Conservation (phyloP, 2,797 vertebrate species). For the Galago senegalensis region DNA sequence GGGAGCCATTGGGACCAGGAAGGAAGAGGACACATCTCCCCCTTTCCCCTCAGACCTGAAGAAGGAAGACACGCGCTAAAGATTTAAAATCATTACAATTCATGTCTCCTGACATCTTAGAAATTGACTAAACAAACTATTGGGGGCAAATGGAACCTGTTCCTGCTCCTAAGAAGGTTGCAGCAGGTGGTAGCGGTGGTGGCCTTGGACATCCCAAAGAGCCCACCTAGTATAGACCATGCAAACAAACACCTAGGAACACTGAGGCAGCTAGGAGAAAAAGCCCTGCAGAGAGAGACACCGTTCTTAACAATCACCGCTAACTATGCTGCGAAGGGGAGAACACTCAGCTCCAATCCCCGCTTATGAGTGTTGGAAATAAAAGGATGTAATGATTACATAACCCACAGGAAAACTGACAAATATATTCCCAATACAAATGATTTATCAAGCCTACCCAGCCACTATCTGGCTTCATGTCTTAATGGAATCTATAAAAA, state of each 20-base stretch:
- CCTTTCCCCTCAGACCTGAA: neutral
- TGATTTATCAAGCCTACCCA: constrained; percentile 82
- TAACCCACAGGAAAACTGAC: constrained; percentile 88
- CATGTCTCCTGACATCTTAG: neutral
- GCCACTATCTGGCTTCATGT: constrained; percentile 78
- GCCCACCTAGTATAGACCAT: neutral
- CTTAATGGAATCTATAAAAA: constrained; percentile 87
- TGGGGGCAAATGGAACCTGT: neutral
- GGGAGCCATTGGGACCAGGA: neutral
- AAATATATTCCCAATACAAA: constrained; percentile 87
- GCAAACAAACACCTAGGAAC: neutral
- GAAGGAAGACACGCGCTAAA: neutral
- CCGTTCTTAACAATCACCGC: constrained; percentile 83
- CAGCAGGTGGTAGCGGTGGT: neutral
- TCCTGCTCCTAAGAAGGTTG: neutral
- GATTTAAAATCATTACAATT: neutral
- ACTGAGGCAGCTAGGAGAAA: constrained; percentile 63
- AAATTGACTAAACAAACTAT: neutral
- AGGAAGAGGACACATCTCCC: neutral
- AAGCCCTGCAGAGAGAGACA: constrained; percentile 79
- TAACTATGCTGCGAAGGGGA: constrained; percentile 79
- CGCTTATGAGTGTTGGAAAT: constrained; percentile 85
- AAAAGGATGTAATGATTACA: constrained; percentile 87
- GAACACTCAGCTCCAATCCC: constrained; percentile 84
- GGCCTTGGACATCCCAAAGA: neutral